Percentiles rank a stretch among this genome's conserved stretches.
Conservation (phyloP, 2,797 vertebrate species). For the Ctenopoma multispine region DNA sequence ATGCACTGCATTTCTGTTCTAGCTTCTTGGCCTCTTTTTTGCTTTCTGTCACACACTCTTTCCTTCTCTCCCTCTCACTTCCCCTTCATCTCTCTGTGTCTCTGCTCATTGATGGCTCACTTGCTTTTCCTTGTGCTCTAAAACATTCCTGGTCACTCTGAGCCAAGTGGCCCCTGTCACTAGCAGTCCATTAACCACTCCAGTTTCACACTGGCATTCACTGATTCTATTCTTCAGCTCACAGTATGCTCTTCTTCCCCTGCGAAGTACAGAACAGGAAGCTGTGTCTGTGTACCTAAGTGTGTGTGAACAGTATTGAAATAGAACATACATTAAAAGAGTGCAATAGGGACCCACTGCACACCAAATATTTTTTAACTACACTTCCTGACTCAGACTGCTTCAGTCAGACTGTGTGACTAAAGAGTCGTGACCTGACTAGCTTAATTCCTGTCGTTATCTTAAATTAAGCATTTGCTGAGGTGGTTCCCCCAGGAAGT, state of each 20-base stretch:
- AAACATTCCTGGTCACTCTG: conserved; percentile 51
- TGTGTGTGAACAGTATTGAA: conserved; percentile 7
- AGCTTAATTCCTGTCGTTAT: conserved; percentile 28
- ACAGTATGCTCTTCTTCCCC: conserved; percentile 52
- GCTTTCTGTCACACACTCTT: conserved; percentile 13
- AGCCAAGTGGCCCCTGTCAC: conserved; percentile 63
- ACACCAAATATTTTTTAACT: conserved; percentile 12
- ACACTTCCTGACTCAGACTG: conserved; percentile 26
- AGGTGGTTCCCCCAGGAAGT: conserved; percentile 76
- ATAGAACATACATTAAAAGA: not conserved
- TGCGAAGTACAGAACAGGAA: conserved; percentile 43
- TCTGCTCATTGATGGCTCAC: conserved; percentile 30
- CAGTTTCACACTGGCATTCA: conserved; percentile 71
- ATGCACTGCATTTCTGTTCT: conserved; percentile 17
- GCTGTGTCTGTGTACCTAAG: conserved; percentile 2
- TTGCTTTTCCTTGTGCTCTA: conserved; percentile 42
- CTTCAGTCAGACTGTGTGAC: conserved; percentile 24
- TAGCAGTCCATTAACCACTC: conserved; percentile 72
- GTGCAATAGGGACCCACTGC: conserved; percentile 1
- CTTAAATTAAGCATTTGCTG: conserved; percentile 58
- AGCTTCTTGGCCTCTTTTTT: conserved; percentile 7
- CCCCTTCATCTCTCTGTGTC: not conserved
- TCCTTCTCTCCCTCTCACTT: not conserved
- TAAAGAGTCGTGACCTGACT: conserved; percentile 31
- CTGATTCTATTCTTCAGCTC: conserved; percentile 56